A percentile compares a stretch with the other conserved stretches of the same genome.
Evolutionary conservation across 2,113 vertebrate species (phyloP).

Genomic region (Perca flavescens): DNA sequence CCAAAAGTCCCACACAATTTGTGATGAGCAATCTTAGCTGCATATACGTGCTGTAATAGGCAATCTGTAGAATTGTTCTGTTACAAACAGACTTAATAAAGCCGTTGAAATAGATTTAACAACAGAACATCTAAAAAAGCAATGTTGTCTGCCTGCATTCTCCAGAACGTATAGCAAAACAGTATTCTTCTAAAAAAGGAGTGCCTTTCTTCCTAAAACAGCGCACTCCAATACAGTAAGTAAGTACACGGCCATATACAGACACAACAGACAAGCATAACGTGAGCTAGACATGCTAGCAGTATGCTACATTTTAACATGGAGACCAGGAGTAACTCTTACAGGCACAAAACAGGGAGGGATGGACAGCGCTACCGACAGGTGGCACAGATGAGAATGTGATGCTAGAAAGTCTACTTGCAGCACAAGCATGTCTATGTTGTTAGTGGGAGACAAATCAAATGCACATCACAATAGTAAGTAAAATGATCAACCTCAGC

Average conservation of each 20-base stretch:
- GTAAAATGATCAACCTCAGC: constrained; percentile 94
- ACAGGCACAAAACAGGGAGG: constrained; percentile 28
- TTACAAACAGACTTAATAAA: not conserved
- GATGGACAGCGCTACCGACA: constrained; percentile 53
- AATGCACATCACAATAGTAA: constrained; percentile 74
- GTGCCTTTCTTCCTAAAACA: not conserved
- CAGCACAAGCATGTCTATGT: constrained; percentile 58
- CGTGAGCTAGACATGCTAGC: constrained; percentile 46
- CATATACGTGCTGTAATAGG: not conserved
- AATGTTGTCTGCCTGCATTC: no score
- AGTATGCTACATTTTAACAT: constrained; percentile 25
- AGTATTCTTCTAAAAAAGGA: not conserved
- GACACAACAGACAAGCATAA: constrained; percentile 54
- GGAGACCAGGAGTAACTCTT: constrained; percentile 18
- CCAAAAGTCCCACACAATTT: constrained; percentile 22
- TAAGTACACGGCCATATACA: constrained; percentile 6
- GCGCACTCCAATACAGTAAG: not conserved
- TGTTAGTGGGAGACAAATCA: constrained; percentile 61
- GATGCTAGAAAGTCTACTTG: constrained; percentile 46
- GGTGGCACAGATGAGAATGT: constrained; percentile 41
- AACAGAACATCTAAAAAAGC: not conserved
- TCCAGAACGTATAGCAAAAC: not conserved
- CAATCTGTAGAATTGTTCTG: not conserved
- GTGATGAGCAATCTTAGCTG: constrained; percentile 23
- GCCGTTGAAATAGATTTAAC: not conserved